Conservation (phyloP, 2,888 invertebrate species). For the Pemphredon lugubris region DNA sequence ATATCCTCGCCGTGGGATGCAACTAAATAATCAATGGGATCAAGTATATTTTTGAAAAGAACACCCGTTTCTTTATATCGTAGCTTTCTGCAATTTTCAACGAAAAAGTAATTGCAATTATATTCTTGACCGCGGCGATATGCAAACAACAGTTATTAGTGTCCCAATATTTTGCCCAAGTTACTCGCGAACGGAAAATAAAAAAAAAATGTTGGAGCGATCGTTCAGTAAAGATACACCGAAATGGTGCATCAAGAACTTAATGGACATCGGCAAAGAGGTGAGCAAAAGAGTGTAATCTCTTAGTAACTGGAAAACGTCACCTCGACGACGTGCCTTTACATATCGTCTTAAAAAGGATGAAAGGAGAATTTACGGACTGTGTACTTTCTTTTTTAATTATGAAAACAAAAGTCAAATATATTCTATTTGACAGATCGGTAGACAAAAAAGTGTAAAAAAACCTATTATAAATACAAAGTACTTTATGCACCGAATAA, state of each 20-base stretch:
- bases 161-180: no score
- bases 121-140: no score
- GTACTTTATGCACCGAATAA: constrained; percentile 21
- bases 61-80: no score
- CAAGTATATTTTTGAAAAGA: no score
- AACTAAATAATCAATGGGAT: not conserved
- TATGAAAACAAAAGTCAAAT: constrained; percentile 41
- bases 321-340: not conserved
- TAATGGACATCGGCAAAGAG: not conserved
- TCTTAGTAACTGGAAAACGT: constrained; percentile 5
- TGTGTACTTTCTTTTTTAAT: constrained; percentile 21
- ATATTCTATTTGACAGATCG: constrained; percentile 34
- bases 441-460: constrained; percentile 42
- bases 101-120: no score
- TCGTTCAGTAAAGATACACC: no score
- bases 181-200: no score
- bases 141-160: no score
- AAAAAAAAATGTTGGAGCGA: no score
- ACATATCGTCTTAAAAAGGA: constrained; percentile 12
- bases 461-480: constrained; percentile 33
- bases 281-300: not conserved
- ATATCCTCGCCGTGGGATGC: not conserved
- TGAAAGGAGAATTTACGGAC: constrained; percentile 24
- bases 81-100: no score
- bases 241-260: not conserved